Percentiles rank a stretch among this genome's conserved stretches.
phyloP scores from a whole-genome alignment of 2,888 invertebrate species.

The Zaprionus bogoriensis region DNA sequence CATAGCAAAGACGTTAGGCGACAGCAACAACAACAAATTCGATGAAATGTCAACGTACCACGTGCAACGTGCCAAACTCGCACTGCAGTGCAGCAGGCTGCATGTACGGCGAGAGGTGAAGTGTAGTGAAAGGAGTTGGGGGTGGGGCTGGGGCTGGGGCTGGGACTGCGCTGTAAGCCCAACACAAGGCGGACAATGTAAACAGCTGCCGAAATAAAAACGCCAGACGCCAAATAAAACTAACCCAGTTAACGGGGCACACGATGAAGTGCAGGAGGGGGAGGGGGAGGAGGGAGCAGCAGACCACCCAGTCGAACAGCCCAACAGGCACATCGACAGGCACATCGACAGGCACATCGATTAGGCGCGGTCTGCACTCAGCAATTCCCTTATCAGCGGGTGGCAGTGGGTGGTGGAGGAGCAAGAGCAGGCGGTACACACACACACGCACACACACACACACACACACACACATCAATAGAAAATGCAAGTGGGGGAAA shows the following conservation, averaged over 20 bases:
- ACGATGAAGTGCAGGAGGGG: too few species aligned
- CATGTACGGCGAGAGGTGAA: not conserved
- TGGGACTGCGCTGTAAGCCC: not conserved
- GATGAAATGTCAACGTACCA: conserved; percentile 60
- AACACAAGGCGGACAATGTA: conserved; percentile 21
- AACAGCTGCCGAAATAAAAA: conserved; percentile 37
- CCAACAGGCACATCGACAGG: not conserved
- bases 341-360: conserved; percentile 29
- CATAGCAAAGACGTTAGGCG: conserved; percentile 23
- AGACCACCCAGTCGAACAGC: not conserved
- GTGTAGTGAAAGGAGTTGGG: not conserved
- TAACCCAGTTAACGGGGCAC: conserved; percentile 60
- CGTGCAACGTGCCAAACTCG: conserved; percentile 18
- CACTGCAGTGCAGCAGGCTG: not conserved
- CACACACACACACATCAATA: conserved; percentile 52
- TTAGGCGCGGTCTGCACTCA: conserved; percentile 23
- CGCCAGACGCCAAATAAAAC: conserved; percentile 40
- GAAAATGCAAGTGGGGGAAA: conserved; percentile 63
- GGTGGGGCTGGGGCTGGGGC: not conserved
- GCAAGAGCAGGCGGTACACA: not conserved
- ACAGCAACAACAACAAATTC: conserved; percentile 30
- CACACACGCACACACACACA: too few species aligned
- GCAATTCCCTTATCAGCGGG: conserved; percentile 32
- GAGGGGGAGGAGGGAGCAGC: conserved; percentile 9
- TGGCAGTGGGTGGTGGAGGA: not conserved